Evolutionary conservation across 2,888 invertebrate genomes (phyloP), one percentile per base, ranked within the genome.

Genomic region (Caenorhabditis plicata): DNA sequence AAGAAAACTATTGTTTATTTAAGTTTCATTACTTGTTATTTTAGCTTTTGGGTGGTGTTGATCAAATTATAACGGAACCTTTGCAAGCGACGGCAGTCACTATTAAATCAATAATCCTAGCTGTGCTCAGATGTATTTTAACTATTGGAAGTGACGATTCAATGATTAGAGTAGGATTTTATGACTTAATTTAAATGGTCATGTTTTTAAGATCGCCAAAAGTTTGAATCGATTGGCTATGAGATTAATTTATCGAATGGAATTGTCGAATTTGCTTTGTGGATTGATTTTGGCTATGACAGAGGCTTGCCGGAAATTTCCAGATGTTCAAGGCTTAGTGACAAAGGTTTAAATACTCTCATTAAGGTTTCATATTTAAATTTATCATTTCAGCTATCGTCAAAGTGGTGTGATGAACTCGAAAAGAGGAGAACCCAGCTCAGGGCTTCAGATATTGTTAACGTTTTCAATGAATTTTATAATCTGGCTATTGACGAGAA

Each of bases 331-430:
- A 20, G 36, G 13, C 8, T 20, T 36, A 5, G 15, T 36, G 19
- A 20, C 36, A 15, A 36, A 36, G 20, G 33, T 33, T 9, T 29
- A 29, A 29, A 9, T 11, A 29, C 7, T 11, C 8, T 29, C 8
- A 29, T 29, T 29, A 9, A 29, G 11, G 8, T 29, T 29, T 11
- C 8, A 9, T 9, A 29, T 29, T 29, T 29, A 29, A 29, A 29
- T 9, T 29, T 9, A 29, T 29, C 11, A 19, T 39, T 42, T 26
- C 41, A 42, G 38, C 40, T 60, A 1, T 40, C 50, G 3, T 54
- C 60, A 4, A 60, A 60, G 20, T 60, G 60, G 60, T 53, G 53
- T 25, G 60, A 60, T 13, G 53, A 60, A 26, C 32, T 60, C 32
- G 53, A 60, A 15, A 60, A 60, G 23, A 25, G 60, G 9, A 45